phyloP scores from a whole-genome alignment of 1,140 invertebrate species.

The Bombus superbus region DNA sequence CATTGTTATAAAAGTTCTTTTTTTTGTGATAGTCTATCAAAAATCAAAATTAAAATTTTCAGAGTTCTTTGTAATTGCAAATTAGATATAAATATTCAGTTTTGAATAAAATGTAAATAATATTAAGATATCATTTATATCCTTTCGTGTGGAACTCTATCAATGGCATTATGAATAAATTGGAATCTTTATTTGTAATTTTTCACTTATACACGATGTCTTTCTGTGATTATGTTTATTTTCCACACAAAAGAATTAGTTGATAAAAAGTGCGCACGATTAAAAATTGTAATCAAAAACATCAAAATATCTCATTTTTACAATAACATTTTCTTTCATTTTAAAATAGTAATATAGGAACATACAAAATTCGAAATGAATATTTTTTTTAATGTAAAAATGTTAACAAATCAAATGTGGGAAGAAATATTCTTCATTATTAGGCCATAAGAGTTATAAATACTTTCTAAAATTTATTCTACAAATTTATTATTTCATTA shows the following conservation, averaged over 20 bases:
- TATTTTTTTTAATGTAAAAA: background rate
- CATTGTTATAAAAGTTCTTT: constrained; percentile 9
- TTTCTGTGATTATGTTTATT: background rate
- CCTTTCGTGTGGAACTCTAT: background rate
- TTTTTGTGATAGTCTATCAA: background rate
- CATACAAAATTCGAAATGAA: background rate
- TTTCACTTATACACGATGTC: background rate
- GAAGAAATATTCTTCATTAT: background rate
- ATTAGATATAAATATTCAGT: background rate
- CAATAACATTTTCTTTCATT: background rate
- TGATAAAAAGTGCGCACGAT: constrained; percentile 26
- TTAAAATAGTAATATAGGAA: background rate
- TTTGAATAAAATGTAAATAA: background rate
- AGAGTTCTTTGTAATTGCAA: constrained; percentile 4
- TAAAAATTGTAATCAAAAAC: background rate
- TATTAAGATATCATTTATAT: background rate
- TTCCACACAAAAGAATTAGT: background rate
- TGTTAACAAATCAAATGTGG: background rate
- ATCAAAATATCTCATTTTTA: background rate
- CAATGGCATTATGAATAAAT: background rate
- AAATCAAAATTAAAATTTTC: background rate
- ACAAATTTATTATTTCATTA: background rate
- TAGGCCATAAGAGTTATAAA: constrained; percentile 1
- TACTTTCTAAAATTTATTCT: background rate
- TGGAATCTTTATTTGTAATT: no score